Evolutionary conservation across 2,888 invertebrate species (phyloP).

Genomic region (Iselma pallidipennis): DNA sequence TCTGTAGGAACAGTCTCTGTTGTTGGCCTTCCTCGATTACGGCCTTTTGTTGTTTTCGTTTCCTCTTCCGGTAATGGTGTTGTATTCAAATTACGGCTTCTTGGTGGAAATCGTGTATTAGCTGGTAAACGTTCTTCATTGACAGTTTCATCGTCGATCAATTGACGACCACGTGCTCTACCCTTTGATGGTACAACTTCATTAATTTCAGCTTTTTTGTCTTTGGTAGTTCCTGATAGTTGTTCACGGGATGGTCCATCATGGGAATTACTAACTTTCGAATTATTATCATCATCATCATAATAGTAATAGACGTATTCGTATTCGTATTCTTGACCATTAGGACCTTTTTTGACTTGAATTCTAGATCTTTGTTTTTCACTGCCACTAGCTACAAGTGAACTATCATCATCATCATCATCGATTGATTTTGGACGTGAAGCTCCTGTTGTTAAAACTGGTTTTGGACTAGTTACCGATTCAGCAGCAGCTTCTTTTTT

Average conservation of each 20-base stretch:
- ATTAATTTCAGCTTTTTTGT: constrained; percentile 61
- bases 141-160: constrained; percentile 59
- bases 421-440: constrained; percentile 38
- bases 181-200: constrained; percentile 62
- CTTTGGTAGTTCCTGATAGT: constrained; percentile 55
- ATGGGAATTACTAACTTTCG: constrained; percentile 59
- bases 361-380: constrained; percentile 73
- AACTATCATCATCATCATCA: constrained; percentile 38
- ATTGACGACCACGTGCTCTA: constrained; percentile 43
- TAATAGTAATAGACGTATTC: constrained; percentile 92
- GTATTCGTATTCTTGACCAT: constrained; percentile 89
- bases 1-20: constrained; percentile 38
- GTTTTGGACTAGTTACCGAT: constrained; percentile 60
- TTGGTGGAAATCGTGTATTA: constrained; percentile 85
- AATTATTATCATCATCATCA: constrained; percentile 70
- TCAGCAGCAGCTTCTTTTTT: constrained; percentile 40
- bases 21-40: constrained; percentile 54
- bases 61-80: constrained; percentile 56
- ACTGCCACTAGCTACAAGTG: constrained; percentile 61
- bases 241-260: constrained; percentile 64
- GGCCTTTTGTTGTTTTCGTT: constrained; percentile 52
- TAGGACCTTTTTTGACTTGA: constrained; percentile 85
- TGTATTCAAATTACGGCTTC: constrained; percentile 63
- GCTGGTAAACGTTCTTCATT: constrained; percentile 70
- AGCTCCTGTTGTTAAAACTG: constrained; percentile 61